These are phyloP conservation scores for Otis tarda DNA, from an alignment of 2,113 vertebrate species.

Conservation along the genomic window DNA sequence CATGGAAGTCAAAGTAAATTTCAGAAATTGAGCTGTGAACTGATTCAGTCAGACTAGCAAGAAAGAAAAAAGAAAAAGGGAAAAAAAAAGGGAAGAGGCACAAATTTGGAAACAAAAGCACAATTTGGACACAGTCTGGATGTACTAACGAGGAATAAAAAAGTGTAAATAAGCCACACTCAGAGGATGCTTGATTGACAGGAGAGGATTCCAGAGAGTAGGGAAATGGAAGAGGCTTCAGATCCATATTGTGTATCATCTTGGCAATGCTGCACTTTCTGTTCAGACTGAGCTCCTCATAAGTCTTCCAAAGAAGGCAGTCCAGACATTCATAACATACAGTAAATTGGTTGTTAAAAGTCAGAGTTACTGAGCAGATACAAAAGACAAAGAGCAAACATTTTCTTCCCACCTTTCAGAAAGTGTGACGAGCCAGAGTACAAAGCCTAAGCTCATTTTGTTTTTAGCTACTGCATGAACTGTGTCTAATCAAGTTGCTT, in stretches of 20 bases:
- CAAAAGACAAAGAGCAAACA: not conserved
- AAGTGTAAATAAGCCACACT: not conserved
- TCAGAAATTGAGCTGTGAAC: not conserved
- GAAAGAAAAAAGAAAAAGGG: no score
- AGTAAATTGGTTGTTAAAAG: not conserved
- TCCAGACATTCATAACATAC: not conserved
- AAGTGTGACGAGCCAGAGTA: not conserved
- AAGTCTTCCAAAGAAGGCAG: not conserved
- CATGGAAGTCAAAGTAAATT: not conserved
- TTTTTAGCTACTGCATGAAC: not conserved
- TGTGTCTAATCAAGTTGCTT: not conserved
- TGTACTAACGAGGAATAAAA: not conserved
- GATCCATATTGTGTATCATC: not conserved
- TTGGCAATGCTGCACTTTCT: not conserved
- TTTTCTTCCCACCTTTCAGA: not conserved
- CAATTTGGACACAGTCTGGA: not conserved
- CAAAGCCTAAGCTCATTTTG: fast-evolving
- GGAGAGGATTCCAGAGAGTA: not conserved
- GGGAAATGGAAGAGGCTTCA: not conserved
- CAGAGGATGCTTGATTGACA: not conserved
- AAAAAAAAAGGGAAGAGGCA: not conserved
- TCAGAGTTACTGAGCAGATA: not conserved
- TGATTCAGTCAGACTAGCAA: not conserved
- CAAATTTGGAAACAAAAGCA: not conserved
- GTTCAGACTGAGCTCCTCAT: not conserved